Conservation (phyloP, 2,113 vertebrate species). For the Cynopterus brachyotis region DNA sequence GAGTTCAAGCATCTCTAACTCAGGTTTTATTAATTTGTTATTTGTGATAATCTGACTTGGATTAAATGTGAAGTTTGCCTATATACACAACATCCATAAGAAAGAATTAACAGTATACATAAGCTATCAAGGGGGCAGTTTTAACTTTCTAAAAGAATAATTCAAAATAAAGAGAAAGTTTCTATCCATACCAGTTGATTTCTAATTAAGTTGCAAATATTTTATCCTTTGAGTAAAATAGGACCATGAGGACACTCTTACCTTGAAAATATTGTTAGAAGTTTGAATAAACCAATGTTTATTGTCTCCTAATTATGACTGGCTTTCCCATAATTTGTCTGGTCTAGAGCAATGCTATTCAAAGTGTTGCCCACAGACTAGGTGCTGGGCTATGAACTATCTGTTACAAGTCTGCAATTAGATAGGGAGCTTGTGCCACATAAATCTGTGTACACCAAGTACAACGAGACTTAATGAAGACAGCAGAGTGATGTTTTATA, state of each 20-base stretch:
- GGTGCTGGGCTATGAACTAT: neutral
- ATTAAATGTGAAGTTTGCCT: slow-evolving; percentile 18
- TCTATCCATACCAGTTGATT: neutral
- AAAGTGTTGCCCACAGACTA: neutral
- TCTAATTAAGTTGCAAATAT: slow-evolving; percentile 33
- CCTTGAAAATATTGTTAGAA: neutral
- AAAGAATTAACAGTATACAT: slow-evolving; percentile 10
- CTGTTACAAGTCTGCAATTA: neutral
- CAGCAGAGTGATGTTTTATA: neutral
- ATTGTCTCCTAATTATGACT: neutral
- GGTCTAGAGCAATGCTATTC: neutral
- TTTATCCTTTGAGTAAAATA: slow-evolving; percentile 33
- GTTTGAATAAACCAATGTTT: neutral
- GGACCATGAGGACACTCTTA: neutral
- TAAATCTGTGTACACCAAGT: neutral
- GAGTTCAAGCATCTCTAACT: neutral
- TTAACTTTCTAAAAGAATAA: slow-evolving; percentile 29
- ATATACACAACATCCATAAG: neutral
- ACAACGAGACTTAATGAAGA: neutral
- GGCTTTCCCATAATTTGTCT: neutral
- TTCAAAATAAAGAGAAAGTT: slow-evolving; percentile 43
- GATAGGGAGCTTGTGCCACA: neutral
- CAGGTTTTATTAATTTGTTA: slow-evolving; percentile 20
- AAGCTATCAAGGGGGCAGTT: neutral
- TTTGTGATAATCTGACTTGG: neutral